Percentiles rank a stretch among this genome's conserved stretches.
Conservation (phyloP, 2,888 invertebrate genomes). For the Nesidiocoris tenuis region DNA sequence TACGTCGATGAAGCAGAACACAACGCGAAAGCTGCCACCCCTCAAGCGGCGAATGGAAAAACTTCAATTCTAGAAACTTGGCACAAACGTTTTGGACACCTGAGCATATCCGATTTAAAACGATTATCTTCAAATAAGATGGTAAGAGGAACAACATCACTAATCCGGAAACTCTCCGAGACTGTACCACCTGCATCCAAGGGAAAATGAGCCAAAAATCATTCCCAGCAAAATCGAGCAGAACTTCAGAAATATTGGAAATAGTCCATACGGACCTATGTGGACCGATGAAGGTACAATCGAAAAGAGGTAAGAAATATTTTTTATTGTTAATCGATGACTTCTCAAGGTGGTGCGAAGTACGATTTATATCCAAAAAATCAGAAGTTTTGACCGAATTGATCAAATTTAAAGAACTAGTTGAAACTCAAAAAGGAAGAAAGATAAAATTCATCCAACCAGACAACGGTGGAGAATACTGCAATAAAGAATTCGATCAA, state of each 20-base stretch:
- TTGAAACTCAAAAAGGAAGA: slow-evolving; percentile 49
- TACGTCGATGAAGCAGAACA: not conserved
- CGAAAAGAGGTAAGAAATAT: slow-evolving; percentile 6
- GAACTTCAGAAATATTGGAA: slow-evolving; percentile 20
- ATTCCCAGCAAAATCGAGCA: not conserved
- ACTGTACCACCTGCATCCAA: not conserved
- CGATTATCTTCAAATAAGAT: not conserved
- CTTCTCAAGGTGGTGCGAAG: slow-evolving; percentile 46
- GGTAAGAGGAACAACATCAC: not conserved
- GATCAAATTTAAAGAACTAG: slow-evolving; percentile 47
- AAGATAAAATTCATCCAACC: slow-evolving; percentile 49
- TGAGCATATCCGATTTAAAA: not conserved
- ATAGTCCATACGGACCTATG: slow-evolving; percentile 17
- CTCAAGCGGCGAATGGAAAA: not conserved
- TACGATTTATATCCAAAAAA: slow-evolving; percentile 50
- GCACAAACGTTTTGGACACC: slow-evolving; percentile 7
- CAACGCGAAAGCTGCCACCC: too few relatives aligned
- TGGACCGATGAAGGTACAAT: slow-evolving; percentile 4
- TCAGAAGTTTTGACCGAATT: slow-evolving; percentile 48
- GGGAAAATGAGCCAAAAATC: slow-evolving; percentile 21
- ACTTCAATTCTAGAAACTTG: not conserved
- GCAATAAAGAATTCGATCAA: slow-evolving; percentile 48
- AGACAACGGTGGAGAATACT: slow-evolving; percentile 50
- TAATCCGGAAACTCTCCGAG: not conserved
- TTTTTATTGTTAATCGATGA: slow-evolving; percentile 29